These are phyloP conservation scores for Gymnopithys bicolor DNA, from an alignment of 2,797 vertebrate genomes.

Conservation along the genomic window DNA sequence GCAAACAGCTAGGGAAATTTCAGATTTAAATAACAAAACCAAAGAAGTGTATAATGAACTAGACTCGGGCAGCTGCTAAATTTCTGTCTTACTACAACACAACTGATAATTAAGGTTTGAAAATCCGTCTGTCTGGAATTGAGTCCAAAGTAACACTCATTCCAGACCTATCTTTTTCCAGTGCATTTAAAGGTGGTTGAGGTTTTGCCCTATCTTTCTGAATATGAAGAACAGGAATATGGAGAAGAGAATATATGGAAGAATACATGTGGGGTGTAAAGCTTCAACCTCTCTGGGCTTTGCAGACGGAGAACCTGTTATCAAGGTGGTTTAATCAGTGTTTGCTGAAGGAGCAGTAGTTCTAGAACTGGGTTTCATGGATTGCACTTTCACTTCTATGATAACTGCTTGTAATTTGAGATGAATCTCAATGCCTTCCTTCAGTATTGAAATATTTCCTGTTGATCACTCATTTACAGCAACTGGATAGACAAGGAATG, in stretches of 20 bases:
- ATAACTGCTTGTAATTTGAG: background rate
- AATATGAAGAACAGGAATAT: background rate
- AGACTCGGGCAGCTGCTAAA: background rate
- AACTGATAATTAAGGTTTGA: background rate
- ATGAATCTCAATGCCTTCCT: background rate
- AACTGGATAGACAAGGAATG: background rate
- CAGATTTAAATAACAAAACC: background rate
- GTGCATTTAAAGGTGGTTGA: background rate
- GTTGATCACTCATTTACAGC: background rate
- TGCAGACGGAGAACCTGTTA: background rate
- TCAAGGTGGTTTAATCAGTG: background rate
- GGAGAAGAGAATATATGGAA: background rate
- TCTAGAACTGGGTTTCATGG: background rate
- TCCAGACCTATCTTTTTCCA: background rate
- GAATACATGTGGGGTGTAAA: background rate
- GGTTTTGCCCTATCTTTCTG: background rate
- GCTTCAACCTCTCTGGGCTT: background rate
- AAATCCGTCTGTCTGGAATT: background rate
- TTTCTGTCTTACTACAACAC: background rate
- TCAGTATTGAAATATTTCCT: background rate
- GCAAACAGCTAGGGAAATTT: background rate
- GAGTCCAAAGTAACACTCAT: background rate
- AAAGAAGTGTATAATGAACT: background rate
- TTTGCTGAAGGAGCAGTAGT: slow-evolving; percentile 40
- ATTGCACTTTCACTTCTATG: background rate